Evolutionary conservation across 2,113 vertebrate species (phyloP).

Genomic region (Thalassoma bifasciatum): DNA sequence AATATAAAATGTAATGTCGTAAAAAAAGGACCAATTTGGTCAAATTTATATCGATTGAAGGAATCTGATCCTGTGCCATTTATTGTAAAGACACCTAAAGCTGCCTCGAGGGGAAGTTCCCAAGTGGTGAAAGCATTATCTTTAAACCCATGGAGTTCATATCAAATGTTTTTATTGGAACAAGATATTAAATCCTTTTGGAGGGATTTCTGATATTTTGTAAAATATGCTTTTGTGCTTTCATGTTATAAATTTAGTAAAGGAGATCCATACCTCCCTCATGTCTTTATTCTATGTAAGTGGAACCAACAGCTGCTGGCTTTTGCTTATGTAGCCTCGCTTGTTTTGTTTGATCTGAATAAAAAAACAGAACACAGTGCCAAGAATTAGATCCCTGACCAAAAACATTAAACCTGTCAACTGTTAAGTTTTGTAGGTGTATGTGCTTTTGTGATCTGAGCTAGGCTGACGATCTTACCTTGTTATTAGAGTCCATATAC

Average conservation of each 20-base stretch:
- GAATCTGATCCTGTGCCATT: slow-evolving; percentile 53
- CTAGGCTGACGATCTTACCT: slow-evolving; percentile 3
- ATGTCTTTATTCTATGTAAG: neutral
- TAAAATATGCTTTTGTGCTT: slow-evolving; percentile 3
- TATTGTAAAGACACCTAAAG: slow-evolving; percentile 39
- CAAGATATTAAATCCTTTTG: slow-evolving; percentile 30
- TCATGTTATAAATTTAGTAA: slow-evolving; percentile 14
- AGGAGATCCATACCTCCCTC: slow-evolving; percentile 19
- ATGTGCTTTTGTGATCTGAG: slow-evolving; percentile 9
- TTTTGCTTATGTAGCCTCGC: neutral
- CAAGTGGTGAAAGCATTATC: slow-evolving; percentile 30
- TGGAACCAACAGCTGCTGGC: neutral
- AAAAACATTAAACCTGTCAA: neutral
- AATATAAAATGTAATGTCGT: slow-evolving; percentile 56
- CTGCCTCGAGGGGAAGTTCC: slow-evolving; percentile 5
- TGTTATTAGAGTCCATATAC: neutral
- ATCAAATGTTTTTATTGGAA: slow-evolving; percentile 23
- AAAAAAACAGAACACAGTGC: neutral
- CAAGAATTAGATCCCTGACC: neutral
- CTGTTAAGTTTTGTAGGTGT: neutral
- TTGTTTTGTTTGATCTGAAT: neutral
- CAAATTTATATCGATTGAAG: slow-evolving; percentile 43
- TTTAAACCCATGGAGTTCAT: slow-evolving; percentile 27
- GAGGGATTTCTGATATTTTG: slow-evolving; percentile 20
- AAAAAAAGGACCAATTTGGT: slow-evolving; percentile 52